These are phyloP conservation scores for Argynnis bischoffii DNA, from an alignment of 2,888 invertebrate species.

Conservation along the genomic window DNA sequence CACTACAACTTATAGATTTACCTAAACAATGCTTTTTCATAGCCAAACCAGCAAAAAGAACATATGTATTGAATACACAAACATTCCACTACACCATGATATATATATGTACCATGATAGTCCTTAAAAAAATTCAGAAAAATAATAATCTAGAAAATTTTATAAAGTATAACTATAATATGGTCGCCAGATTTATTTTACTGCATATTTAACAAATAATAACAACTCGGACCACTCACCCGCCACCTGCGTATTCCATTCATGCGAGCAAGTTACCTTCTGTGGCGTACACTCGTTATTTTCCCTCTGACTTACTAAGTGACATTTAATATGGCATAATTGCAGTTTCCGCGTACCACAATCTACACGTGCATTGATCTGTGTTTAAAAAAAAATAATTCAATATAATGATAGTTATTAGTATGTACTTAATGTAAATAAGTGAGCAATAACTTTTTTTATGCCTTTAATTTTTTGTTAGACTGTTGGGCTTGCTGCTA, in stretches of 20 bases:
- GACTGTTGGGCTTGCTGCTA: too few species aligned
- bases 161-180: too few species aligned
- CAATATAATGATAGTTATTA: background rate
- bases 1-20: too few species aligned
- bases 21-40: too few species aligned
- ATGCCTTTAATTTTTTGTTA: too few species aligned
- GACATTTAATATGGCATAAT: constrained; percentile 41
- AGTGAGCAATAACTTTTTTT: background rate
- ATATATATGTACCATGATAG: too few species aligned
- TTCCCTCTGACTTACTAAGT: constrained; percentile 37
- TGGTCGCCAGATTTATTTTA: too few species aligned
- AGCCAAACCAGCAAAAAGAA: too few species aligned
- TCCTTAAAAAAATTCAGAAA: too few species aligned
- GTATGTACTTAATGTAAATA: background rate
- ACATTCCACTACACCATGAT: too few species aligned
- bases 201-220: background rate
- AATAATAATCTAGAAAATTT: too few species aligned
- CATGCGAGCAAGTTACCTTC: constrained; percentile 48
- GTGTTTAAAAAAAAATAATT: background rate
- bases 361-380: constrained; percentile 39
- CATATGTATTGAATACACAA: too few species aligned
- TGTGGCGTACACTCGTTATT: constrained; percentile 43
- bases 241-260: constrained; percentile 47
- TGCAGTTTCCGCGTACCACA: constrained; percentile 40
- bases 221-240: constrained; percentile 11